phyloP scores from a whole-genome alignment of 2,797 vertebrate genomes.

The Aselliscus stoliczkanus region DNA sequence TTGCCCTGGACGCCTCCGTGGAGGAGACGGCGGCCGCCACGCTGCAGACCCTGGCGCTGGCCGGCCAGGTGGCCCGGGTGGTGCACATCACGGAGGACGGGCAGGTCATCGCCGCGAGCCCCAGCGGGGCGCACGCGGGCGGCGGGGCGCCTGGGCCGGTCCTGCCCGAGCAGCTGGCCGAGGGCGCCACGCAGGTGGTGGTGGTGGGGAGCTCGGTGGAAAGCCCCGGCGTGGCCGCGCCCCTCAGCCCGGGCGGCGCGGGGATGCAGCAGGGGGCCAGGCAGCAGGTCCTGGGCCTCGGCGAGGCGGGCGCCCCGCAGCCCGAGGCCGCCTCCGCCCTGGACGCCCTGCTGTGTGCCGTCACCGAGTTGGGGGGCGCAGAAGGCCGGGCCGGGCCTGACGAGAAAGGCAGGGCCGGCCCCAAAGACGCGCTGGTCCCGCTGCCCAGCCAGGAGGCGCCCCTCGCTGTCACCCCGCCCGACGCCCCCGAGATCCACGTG shows the following conservation, averaged over 20 bases:
- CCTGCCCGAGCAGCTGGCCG: constrained; percentile 78
- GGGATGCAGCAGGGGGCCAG: constrained; percentile 81
- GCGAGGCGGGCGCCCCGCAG: constrained; percentile 74
- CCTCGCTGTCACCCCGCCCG: background rate
- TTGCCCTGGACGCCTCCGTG: constrained; percentile 89
- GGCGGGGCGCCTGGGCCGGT: constrained; percentile 78
- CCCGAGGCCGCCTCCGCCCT: constrained; percentile 89
- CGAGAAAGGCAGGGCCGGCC: constrained; percentile 61
- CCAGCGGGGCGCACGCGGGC: constrained; percentile 78
- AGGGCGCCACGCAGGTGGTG: constrained; percentile 89
- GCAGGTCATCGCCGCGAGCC: constrained; percentile 90
- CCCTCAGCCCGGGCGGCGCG: constrained; percentile 68
- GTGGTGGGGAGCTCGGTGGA: constrained; percentile 86
- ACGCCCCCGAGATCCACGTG: constrained; percentile 75
- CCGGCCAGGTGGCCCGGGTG: constrained; percentile 93
- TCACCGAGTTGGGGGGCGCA: constrained; percentile 91
- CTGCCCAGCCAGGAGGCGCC: constrained; percentile 68
- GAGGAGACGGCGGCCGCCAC: constrained; percentile 96
- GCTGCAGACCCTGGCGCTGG: constrained; percentile 95
- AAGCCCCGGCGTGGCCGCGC: constrained; percentile 63
- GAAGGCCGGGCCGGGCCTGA: constrained; percentile 75
- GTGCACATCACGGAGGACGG: constrained; percentile 96
- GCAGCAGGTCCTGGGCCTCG: constrained; percentile 78
- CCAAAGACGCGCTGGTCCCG: constrained; percentile 76
- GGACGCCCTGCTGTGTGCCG: constrained; percentile 93